Conservation (phyloP, 2,888 invertebrate genomes). For the Cephus pygmeus region DNA sequence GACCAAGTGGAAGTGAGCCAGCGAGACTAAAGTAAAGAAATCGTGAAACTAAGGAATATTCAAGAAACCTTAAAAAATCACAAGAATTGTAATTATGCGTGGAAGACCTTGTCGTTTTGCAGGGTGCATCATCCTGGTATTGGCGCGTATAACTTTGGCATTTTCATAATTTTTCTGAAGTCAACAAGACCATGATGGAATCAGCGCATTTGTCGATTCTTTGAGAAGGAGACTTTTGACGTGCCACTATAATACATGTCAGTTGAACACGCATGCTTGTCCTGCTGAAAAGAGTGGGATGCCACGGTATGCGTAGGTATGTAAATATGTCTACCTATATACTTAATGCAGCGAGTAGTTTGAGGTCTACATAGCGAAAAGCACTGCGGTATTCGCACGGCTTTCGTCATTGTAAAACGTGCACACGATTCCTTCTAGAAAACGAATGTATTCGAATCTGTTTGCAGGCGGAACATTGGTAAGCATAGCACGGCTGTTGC, state of each 20-base stretch:
- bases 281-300: neutral
- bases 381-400: neutral
- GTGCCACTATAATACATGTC: neutral
- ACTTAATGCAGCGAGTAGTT: neutral
- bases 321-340: neutral
- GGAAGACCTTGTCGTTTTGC: neutral
- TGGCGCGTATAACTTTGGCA: neutral
- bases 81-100: neutral
- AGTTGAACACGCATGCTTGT: neutral
- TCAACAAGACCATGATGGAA: neutral
- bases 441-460: neutral
- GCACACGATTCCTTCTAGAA: neutral
- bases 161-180: neutral
- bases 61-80: neutral
- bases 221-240: neutral
- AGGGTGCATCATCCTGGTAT: neutral
- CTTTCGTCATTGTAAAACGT: neutral
- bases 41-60: neutral
- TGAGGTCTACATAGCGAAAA: neutral
- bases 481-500: slow-evolving; percentile 46
- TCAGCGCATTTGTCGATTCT: neutral
- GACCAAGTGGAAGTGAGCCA: slow-evolving; percentile 11
- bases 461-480: slow-evolving; percentile 28
- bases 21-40: neutral
- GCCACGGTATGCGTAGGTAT: neutral